Conservation (phyloP, 1,140 invertebrate genomes). For the Drosophila yakuba region DNA sequence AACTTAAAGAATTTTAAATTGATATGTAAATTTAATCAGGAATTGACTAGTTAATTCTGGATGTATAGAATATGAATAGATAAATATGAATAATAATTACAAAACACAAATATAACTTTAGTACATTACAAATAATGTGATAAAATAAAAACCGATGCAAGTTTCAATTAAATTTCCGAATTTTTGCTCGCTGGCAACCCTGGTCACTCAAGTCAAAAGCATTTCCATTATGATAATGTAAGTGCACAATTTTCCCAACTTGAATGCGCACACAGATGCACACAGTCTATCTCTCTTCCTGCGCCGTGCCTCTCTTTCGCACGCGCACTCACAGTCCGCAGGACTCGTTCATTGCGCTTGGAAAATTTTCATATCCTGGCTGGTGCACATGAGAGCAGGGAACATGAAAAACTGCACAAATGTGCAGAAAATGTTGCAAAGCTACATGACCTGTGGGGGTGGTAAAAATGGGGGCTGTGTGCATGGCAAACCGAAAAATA, state of each 20-base stretch:
- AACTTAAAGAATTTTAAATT: too few relatives aligned
- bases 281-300: constrained; percentile 19
- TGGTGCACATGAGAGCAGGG: constrained; percentile 62
- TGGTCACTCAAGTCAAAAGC: constrained; percentile 75
- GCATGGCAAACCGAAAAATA: constrained; percentile 14
- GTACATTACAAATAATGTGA: too few relatives aligned
- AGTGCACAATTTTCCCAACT: constrained; percentile 80
- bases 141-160: background rate
- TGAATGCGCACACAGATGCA: constrained; percentile 58
- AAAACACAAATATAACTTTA: too few relatives aligned
- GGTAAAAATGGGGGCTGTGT: background rate
- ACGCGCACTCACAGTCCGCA: constrained; percentile 6
- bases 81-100: too few relatives aligned
- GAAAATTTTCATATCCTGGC: constrained; percentile 81
- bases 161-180: background rate
- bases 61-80: too few relatives aligned
- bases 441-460: constrained; percentile 47
- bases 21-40: too few relatives aligned
- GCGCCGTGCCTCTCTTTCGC: background rate
- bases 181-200: constrained; percentile 47
- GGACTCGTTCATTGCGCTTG: constrained; percentile 56
- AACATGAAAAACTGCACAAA: constrained; percentile 83
- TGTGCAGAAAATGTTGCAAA: constrained; percentile 81
- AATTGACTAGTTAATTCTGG: too few relatives aligned
- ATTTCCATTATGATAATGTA: constrained; percentile 83